Percentiles rank a stretch among this genome's conserved stretches.
Conservation (phyloP, 2,797 vertebrate species). For the Clarias pachynema region DNA sequence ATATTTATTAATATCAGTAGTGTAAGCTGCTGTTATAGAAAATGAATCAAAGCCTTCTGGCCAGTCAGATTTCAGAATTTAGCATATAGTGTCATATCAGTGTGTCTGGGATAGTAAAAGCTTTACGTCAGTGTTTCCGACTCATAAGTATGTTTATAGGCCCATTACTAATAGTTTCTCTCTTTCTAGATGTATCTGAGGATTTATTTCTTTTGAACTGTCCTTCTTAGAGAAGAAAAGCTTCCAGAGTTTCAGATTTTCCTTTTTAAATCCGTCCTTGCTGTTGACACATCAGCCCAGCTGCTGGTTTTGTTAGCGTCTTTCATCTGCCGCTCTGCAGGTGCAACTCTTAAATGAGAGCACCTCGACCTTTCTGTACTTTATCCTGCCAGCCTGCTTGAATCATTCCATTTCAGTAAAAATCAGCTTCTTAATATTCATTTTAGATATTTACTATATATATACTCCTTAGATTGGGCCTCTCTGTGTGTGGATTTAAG, state of each 20-base stretch:
- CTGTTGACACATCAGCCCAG: constrained; percentile 22
- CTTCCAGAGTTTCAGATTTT: background rate
- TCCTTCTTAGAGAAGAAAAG: background rate
- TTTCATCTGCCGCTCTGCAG: constrained; percentile 39
- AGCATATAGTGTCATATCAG: background rate
- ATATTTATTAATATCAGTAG: too few species aligned
- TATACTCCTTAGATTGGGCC: background rate
- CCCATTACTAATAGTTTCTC: background rate
- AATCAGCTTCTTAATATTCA: background rate
- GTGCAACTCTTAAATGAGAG: constrained; percentile 30
- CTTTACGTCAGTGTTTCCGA: background rate
- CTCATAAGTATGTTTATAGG: background rate
- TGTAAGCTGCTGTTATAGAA: background rate
- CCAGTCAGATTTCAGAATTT: background rate
- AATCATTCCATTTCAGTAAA: constrained; percentile 3
- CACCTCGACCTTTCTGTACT: constrained; percentile 9
- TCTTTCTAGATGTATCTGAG: background rate
- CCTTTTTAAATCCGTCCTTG: constrained; percentile 32
- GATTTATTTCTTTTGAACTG: constrained; percentile 12
- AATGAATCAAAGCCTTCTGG: background rate
- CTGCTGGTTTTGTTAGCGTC: constrained; percentile 22
- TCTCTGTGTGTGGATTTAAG: background rate
- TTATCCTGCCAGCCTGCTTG: constrained; percentile 1
- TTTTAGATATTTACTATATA: background rate
- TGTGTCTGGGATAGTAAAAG: too few species aligned